Percentiles rank a stretch among this genome's conserved stretches.
Conservation (phyloP, 1,140 invertebrate species). For the Drusus annulatus region DNA sequence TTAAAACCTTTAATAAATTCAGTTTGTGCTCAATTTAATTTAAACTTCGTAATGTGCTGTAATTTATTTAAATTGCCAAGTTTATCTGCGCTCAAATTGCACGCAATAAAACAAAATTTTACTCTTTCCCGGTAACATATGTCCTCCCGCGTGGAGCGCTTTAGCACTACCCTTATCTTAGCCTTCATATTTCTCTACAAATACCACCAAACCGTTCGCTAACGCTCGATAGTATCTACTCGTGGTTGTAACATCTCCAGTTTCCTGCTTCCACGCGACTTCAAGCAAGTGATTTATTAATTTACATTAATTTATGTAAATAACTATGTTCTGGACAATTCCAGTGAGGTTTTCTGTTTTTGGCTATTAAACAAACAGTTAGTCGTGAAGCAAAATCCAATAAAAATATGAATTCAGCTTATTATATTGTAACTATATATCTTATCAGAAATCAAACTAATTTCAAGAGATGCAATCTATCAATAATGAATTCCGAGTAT, state of each 20-base stretch:
- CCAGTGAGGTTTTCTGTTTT: too few relatives aligned
- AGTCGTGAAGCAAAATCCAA: too few relatives aligned
- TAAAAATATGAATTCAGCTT: not conserved
- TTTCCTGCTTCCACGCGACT: too few relatives aligned
- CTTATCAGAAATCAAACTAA: not conserved
- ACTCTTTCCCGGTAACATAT: constrained; percentile 12
- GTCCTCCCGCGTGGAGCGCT: not conserved
- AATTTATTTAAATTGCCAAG: constrained; percentile 43
- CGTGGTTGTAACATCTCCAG: too few relatives aligned
- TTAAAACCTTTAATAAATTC: constrained; percentile 30
- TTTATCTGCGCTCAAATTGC: constrained; percentile 42
- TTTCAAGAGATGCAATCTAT: not conserved
- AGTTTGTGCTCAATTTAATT: constrained; percentile 37
- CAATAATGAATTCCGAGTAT: not conserved
- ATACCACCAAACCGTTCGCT: not conserved
- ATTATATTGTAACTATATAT: not conserved
- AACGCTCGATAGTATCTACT: too few relatives aligned
- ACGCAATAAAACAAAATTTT: constrained; percentile 39
- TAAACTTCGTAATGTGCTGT: constrained; percentile 30
- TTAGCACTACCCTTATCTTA: not conserved
- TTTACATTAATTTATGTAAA: too few relatives aligned
- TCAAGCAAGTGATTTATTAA: too few relatives aligned
- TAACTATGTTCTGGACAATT: too few relatives aligned
- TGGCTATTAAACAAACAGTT: too few relatives aligned
- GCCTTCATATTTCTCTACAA: constrained; percentile 2